phyloP scores from a whole-genome alignment of 2,888 invertebrate genomes.

The Drosophila atripex region DNA sequence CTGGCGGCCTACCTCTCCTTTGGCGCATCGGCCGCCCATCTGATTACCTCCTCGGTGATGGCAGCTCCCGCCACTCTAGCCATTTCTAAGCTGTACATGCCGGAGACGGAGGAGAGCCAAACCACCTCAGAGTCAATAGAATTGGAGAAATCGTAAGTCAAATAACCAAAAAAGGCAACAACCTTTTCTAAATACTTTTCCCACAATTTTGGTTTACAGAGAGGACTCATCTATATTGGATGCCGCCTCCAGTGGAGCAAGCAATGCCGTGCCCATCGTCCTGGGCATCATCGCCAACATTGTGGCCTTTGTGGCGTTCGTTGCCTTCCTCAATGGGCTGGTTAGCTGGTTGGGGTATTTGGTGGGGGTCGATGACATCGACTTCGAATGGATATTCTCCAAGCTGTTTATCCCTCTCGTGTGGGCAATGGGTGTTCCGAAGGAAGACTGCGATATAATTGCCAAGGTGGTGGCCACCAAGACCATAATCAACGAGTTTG shows the following conservation, averaged over 20 bases:
- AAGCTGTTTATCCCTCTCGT: constrained; percentile 96
- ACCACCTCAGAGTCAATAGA: constrained; percentile 91
- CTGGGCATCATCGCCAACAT: constrained; percentile 95
- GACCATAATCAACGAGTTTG: constrained; percentile 96
- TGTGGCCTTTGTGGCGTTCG: constrained; percentile 94
- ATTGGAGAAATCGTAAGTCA: constrained; percentile 87
- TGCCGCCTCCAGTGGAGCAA: constrained; percentile 95
- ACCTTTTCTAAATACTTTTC: background rate
- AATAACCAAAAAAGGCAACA: background rate
- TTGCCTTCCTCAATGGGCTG: constrained; percentile 92
- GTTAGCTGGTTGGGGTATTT: constrained; percentile 92
- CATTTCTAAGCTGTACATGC: constrained; percentile 94
- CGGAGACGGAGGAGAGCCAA: constrained; percentile 93
- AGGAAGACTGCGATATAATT: constrained; percentile 88
- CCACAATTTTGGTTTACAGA: constrained; percentile 84
- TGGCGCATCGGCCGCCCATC: constrained; percentile 93
- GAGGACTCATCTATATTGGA: constrained; percentile 93
- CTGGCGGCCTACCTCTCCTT: constrained; percentile 96
- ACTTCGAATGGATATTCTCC: constrained; percentile 91
- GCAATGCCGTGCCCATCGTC: constrained; percentile 91
- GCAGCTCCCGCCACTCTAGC: constrained; percentile 97
- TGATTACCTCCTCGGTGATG: constrained; percentile 97
- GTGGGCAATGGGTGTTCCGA: constrained; percentile 92
- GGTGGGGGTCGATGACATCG: constrained; percentile 87
- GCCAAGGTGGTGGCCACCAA: constrained; percentile 94